Evolutionary conservation across 2,797 vertebrate species (phyloP).

Genomic region (Tauraco hartlaubi): DNA sequence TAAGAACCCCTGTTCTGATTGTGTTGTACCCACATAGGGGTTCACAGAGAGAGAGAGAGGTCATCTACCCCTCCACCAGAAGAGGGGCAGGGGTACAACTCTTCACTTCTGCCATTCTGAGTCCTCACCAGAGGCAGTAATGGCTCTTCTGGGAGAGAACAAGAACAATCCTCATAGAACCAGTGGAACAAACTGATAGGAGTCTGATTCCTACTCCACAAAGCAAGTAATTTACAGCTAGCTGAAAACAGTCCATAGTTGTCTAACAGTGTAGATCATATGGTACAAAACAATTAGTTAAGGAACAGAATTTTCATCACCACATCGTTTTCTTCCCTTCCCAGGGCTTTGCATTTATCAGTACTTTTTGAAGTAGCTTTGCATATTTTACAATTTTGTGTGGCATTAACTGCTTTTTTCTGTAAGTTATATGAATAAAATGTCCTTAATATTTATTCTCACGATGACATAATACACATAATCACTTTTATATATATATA

Average conservation of each 20-base stretch:
- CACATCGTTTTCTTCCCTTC: background rate
- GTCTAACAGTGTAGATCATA: background rate
- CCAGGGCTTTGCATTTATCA: background rate
- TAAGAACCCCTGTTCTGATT: background rate
- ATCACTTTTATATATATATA: background rate
- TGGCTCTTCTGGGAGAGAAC: background rate
- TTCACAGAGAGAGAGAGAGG: background rate
- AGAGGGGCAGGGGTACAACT: background rate
- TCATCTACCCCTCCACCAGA: background rate
- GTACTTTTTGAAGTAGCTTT: background rate
- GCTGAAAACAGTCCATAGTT: background rate
- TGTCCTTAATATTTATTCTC: conserved; percentile 24
- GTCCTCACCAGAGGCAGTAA: background rate
- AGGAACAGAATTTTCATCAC: background rate
- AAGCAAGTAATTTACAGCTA: background rate
- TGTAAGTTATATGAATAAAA: background rate
- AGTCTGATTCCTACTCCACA: background rate
- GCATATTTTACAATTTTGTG: background rate
- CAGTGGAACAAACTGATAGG: background rate
- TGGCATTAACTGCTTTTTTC: background rate
- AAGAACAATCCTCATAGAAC: background rate
- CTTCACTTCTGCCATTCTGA: background rate
- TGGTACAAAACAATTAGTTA: background rate
- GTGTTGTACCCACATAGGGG: background rate
- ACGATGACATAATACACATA: background rate